phyloP scores from a whole-genome alignment of 53 echinoderm and acorn worm genomes.

The Hippasteria phrygiana region DNA sequence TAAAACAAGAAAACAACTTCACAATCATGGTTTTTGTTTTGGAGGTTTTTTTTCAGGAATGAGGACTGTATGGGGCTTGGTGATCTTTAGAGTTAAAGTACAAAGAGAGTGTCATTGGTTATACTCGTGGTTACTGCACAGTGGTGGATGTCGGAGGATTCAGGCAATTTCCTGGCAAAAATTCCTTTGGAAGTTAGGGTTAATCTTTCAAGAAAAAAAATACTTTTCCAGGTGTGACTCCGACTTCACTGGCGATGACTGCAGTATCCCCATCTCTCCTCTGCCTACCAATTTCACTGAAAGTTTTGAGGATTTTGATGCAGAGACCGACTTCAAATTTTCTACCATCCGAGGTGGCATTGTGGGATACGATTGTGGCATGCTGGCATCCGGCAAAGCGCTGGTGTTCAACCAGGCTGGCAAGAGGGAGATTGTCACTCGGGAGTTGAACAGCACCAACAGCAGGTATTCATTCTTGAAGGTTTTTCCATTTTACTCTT shows the following conservation, averaged over 20 bases:
- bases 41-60: no score
- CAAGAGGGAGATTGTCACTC: constrained; percentile 78
- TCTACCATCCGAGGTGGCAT: constrained; percentile 65
- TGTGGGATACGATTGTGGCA: constrained; percentile 83
- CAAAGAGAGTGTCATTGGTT: no score
- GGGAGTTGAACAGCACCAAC: constrained; percentile 81
- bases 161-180: no score
- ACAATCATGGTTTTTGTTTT: no score
- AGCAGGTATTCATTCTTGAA: no score
- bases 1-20: no score
- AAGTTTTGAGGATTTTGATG: constrained; percentile 69
- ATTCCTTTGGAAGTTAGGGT: background rate
- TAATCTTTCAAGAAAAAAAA: background rate
- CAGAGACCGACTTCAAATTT: constrained; percentile 63
- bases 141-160: no score
- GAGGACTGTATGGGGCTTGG: no score
- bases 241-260: constrained; percentile 67
- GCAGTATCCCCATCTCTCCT: constrained; percentile 49
- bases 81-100: no score
- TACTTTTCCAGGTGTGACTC: constrained; percentile 75
- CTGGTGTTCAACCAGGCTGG: constrained; percentile 81
- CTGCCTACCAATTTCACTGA: constrained; percentile 69
- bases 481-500: no score
- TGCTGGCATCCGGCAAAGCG: constrained; percentile 85
- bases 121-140: no score